Evolutionary conservation across 2,113 vertebrate species (phyloP), one percentile per base, ranked within the genome.

Genomic region (Speoplatyrhinus poulsoni): DNA sequence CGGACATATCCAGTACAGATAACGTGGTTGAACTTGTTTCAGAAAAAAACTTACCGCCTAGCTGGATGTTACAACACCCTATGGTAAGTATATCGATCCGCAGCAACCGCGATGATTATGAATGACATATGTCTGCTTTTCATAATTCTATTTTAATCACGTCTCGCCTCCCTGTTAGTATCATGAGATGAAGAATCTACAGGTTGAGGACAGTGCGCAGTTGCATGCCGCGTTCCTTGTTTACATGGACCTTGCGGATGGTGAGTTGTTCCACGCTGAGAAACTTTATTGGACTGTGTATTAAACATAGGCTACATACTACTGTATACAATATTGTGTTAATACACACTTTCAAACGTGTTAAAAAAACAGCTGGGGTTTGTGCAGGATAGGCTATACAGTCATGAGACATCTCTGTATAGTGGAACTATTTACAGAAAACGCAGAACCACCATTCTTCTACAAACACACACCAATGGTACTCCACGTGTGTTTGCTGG

Each of bases 161-260:
- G 36, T 41, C 36, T 26, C 26, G 54, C 17, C 36, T 46, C 60
- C 19, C 11, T 73, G 7, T 59, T 80, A 99, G 96, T 95, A 95
- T 72, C 91, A 88, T 66, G 90, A 94, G 61, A 94, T 99, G 94
- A 93, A 95, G 92, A 87, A 85, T 11, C 90, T 98, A 46, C 92
- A 94, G 55, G 79, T 93, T 0, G 94, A 77, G 33, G 95, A 99
- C 79, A 88, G 88, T 12, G 80, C 89, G 53, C 94, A 97, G 67
- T 81, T 96, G 1, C 95, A 98, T 10, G 89, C 94, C 57, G 95
- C 97, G 0, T 98, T 99, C 82, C 84, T 99, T 60, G 96, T 95
- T 3, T 96, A 94, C 90, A 91, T 98, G 92, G 95, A 99, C 75
- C 94, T 99, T 12, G 75, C 94, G 46, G 97, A 98, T 85, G 95